phyloP scores from a whole-genome alignment of 2,888 invertebrate species.

The Drosophila dives region DNA sequence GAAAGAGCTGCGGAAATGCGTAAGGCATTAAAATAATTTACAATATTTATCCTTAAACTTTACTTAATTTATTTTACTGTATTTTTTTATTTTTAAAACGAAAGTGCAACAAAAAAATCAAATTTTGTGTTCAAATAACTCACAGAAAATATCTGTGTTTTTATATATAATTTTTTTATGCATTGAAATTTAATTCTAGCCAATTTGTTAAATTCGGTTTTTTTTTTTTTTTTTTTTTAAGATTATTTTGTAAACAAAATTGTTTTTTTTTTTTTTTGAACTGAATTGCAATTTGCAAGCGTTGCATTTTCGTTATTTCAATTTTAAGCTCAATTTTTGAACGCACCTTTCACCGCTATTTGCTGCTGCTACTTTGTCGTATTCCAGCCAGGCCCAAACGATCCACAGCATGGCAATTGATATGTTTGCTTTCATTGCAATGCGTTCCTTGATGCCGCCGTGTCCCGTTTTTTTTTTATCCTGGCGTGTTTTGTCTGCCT shows the following conservation, averaged over 20 bases:
- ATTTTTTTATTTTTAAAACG: no score
- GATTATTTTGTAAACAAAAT: neutral
- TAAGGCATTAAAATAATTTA: neutral
- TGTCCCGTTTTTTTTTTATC: conserved; percentile 24
- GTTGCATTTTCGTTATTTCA: neutral
- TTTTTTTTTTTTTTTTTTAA: no score
- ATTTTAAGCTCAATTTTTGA: neutral
- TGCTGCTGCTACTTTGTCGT: conserved; percentile 13
- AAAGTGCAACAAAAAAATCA: no score
- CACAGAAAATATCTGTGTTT: no score
- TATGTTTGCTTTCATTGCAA: conserved; percentile 24
- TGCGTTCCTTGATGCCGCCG: conserved; percentile 6
- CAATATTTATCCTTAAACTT: neutral
- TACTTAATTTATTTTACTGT: neutral
- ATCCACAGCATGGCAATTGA: conserved; percentile 40
- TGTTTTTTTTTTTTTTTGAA: neutral
- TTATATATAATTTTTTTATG: no score
- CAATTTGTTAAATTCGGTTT: no score
- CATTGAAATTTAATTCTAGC: no score
- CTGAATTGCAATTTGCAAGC: neutral
- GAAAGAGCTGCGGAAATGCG: neutral
- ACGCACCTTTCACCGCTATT: conserved; percentile 79
- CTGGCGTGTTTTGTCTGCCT: conserved; percentile 36
- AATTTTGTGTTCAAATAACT: no score
- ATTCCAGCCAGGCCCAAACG: conserved; percentile 39